These are phyloP conservation scores for Drosophila testacea DNA, from an alignment of 2,888 invertebrate genomes.

Conservation along the genomic window DNA sequence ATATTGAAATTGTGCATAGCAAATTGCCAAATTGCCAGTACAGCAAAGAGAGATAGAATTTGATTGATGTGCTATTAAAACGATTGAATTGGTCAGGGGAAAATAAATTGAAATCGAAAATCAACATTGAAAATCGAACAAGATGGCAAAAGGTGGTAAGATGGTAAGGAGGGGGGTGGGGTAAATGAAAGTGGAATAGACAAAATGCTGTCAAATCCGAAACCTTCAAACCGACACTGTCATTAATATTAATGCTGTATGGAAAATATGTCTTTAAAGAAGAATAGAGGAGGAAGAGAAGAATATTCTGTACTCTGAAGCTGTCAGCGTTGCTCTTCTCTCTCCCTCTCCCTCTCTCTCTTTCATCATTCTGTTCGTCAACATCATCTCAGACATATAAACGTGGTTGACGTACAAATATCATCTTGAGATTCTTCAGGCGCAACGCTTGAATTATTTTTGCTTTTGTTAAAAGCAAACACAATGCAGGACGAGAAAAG, in stretches of 20 bases:
- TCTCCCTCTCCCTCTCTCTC: constrained; percentile 9
- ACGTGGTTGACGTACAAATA: constrained; percentile 44
- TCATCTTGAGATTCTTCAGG: constrained; percentile 51
- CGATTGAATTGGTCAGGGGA: constrained; percentile 38
- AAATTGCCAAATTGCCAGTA: constrained; percentile 46
- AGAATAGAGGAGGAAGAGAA: not conserved
- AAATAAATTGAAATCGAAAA: constrained; percentile 36
- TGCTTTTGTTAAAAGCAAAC: constrained; percentile 73
- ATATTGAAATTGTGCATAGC: constrained; percentile 56
- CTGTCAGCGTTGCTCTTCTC: constrained; percentile 43
- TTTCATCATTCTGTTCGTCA: constrained; percentile 22
- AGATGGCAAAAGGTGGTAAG: not conserved
- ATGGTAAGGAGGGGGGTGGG: too few relatives aligned
- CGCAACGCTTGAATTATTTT: constrained; percentile 74
- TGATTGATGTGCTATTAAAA: constrained; percentile 67
- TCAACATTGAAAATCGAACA: constrained; percentile 23
- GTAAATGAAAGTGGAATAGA: constrained; percentile 16
- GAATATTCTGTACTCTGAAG: not conserved
- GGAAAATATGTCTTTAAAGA: constrained; percentile 19
- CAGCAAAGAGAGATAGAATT: constrained; percentile 10
- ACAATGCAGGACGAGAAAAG: constrained; percentile 45
- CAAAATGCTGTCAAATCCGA: constrained; percentile 29
- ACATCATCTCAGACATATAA: constrained; percentile 4
- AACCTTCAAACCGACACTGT: constrained; percentile 33
- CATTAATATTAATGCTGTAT: constrained; percentile 65